phyloP scores from a whole-genome alignment of 1,140 invertebrate genomes.

The Antheraea mylitta region DNA sequence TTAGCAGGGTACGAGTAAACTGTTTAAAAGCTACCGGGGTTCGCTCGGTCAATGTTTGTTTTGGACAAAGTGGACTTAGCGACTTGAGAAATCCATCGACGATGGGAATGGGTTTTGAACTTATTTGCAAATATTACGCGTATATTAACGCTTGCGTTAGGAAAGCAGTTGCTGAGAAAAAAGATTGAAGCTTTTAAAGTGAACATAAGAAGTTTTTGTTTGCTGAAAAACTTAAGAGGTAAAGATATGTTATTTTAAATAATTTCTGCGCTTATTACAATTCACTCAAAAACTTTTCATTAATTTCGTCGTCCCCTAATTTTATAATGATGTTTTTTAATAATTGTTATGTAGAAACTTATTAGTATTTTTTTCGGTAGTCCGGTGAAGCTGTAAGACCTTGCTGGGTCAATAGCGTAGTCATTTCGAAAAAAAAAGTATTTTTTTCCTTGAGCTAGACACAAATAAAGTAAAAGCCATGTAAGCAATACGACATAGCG shows the following conservation, averaged over 20 bases:
- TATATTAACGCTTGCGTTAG: conserved; percentile 1
- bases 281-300: not conserved
- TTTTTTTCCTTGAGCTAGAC: not conserved
- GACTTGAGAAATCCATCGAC: conserved; percentile 22
- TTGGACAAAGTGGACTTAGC: conserved; percentile 15
- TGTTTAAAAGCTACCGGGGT: conserved; percentile 70
- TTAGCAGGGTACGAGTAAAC: conserved; percentile 60
- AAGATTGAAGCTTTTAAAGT: not conserved
- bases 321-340: not conserved
- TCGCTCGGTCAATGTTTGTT: conserved; percentile 62
- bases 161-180: not conserved
- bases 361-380: too few species aligned
- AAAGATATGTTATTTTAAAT: not conserved
- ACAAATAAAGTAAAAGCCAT: conserved; percentile 2
- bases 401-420: too few species aligned
- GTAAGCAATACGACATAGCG: conserved; percentile 37
- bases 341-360: not conserved
- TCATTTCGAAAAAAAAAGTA: too few species aligned
- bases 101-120: conserved; percentile 18
- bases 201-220: not conserved
- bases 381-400: too few species aligned
- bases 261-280: not conserved
- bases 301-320: not conserved
- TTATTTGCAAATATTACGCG: conserved; percentile 2
- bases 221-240: too few species aligned